These are phyloP conservation scores for Trichopoda pennipes DNA, from an alignment of 2,888 invertebrate genomes.

Conservation along the genomic window DNA sequence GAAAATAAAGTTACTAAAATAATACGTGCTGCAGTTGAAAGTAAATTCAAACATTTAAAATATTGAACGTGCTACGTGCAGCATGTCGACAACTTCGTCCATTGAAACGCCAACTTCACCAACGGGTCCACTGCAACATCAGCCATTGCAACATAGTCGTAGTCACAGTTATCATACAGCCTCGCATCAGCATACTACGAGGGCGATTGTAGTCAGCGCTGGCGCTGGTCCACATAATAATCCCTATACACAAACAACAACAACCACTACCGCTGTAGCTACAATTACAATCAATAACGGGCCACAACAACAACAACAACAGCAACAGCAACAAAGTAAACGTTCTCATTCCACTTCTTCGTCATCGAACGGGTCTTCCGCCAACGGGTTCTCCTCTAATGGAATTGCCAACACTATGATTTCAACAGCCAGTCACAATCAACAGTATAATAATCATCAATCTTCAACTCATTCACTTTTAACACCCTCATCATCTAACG, in stretches of 20 bases:
- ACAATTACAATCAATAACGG: conserved; percentile 4
- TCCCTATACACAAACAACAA: conserved; percentile 65
- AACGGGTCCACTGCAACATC: conserved; percentile 72
- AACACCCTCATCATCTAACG: conserved; percentile 69
- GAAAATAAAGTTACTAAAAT: conserved; percentile 16
- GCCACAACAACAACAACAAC: conserved; percentile 29
- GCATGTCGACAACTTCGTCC: conserved; percentile 74
- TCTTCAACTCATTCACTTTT: conserved; percentile 67
- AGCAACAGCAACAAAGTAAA: too few species aligned
- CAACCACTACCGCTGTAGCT: conserved; percentile 41
- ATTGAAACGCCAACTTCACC: conserved; percentile 75
- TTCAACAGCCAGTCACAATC: conserved; percentile 58
- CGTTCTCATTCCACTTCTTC: conserved; percentile 68
- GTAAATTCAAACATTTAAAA: conserved; percentile 27
- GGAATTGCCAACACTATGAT: conserved; percentile 58
- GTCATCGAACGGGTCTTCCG: conserved; percentile 66
- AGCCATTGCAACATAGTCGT: conserved; percentile 67
- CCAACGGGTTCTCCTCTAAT: conserved; percentile 53
- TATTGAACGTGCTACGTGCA: conserved; percentile 53
- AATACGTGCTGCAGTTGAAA: conserved; percentile 29
- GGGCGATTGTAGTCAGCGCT: conserved; percentile 71
- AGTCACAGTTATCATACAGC: conserved; percentile 53
- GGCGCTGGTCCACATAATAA: conserved; percentile 68
- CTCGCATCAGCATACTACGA: conserved; percentile 70
- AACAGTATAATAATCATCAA: conserved; percentile 63